Evolutionary conservation across 2,113 vertebrate species (phyloP), one percentile per base, ranked within the genome.

Genomic region (Australoheros scitulus): DNA sequence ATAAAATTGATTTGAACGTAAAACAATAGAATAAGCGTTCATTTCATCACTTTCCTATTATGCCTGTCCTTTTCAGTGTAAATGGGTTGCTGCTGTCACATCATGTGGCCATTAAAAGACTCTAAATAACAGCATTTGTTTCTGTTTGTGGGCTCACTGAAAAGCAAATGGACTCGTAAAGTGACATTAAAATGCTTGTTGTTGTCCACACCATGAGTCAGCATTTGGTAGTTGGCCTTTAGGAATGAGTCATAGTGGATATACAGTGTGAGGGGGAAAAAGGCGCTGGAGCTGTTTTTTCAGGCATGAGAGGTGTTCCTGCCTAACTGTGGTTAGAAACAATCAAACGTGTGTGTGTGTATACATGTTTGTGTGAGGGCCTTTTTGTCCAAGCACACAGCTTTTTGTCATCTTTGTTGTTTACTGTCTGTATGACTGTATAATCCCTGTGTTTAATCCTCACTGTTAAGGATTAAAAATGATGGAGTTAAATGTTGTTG

Each of bases 381-480:
- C 55, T 84, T 60, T 89, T 41, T 47, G 83, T 80, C 77, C 15
- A 34, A 79, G 64, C 64, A 38, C 63, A 61, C 72, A 56, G 55
- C 82, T 52, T 86, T 76, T 84, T 86, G 79, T 50, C 10, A 1
- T 88, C 65, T 59, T 64, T 80, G 75, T 82, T 92, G 84, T 92
- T 91, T 87, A 83, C 86, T 47, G 60, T 85, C 76, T 90, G 68
- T 17, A 78, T 76, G 80, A 61, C 77, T 79, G 47, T 80, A 56
- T 89, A 85, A 92, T 91, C 90, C 82, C 79, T 72, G 77, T 81
- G 47, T 89, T 92, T 88, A 89, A 93, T 92, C 91, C 50, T 29
- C 56, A 63, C 74, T 70, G 13, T 0, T 80, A 68, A 70, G 89
- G 85, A 91, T 90, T 92, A 88, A 76, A 82, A 3, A 6, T 78